These are phyloP conservation scores for Cuniculus paca DNA, from an alignment of 2,797 vertebrate genomes.

Conservation along the genomic window DNA sequence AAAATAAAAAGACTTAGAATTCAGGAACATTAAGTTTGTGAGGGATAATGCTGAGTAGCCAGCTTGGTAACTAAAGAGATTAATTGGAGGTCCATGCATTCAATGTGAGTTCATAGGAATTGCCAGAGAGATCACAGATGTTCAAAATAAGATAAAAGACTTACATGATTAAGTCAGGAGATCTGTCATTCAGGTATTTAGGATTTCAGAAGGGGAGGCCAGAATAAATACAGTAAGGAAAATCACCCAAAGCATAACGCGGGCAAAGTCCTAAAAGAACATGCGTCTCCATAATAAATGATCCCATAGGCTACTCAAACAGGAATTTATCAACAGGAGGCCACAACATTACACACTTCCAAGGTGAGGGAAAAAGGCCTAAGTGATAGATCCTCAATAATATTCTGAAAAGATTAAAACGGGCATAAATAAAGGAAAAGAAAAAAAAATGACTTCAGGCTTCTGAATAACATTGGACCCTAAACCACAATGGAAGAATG, in stretches of 20 bases:
- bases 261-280: background rate
- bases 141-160: background rate
- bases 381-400: background rate
- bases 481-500: background rate
- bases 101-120: background rate
- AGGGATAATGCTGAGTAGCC: background rate
- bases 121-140: background rate
- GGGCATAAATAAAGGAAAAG: background rate
- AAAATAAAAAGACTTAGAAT: background rate
- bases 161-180: slow-evolving; percentile 2
- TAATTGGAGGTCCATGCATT: background rate
- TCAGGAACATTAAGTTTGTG: background rate
- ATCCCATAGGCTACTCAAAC: background rate
- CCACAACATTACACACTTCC: background rate
- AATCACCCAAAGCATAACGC: background rate
- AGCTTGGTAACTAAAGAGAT: background rate
- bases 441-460: background rate
- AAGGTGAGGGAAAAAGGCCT: background rate
- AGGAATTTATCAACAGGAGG: background rate
- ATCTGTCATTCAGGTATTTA: background rate
- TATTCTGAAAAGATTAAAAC: background rate
- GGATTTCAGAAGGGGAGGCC: background rate
- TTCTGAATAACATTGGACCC: background rate
- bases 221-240: background rate
- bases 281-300: background rate